phyloP scores from a whole-genome alignment of 1,140 invertebrate genomes.

The Glossosoma conforme region DNA sequence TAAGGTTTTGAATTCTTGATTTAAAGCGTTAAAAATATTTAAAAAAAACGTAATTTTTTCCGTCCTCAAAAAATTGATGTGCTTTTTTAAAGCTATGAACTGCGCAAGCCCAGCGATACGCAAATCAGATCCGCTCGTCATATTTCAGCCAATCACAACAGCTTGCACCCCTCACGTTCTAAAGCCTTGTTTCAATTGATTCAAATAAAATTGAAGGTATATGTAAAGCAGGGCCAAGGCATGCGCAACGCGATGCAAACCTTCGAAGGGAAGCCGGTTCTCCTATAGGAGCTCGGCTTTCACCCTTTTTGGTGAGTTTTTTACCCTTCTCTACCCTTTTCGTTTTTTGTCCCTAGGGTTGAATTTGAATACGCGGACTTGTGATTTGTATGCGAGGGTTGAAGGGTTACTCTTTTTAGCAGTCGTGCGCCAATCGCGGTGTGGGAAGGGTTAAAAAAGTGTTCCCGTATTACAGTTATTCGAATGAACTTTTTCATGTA shows the following conservation, averaged over 20 bases:
- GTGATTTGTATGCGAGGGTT: not conserved
- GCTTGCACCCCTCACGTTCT: slow-evolving; percentile 4
- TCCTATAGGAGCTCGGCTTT: not conserved
- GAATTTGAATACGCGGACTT: not conserved
- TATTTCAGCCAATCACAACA: slow-evolving; percentile 5
- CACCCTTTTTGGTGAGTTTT: not conserved
- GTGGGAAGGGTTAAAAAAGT: slow-evolving; percentile 14
- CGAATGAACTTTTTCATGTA: no score
- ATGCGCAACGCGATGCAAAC: slow-evolving; percentile 16
- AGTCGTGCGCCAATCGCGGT: not conserved
- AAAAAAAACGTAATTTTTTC: no score
- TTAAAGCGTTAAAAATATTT: no score
- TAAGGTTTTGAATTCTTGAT: no score
- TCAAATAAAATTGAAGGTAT: slow-evolving; percentile 20
- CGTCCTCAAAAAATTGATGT: no score
- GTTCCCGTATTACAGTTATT: no score
- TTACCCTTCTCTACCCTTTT: not conserved
- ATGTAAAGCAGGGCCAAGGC: slow-evolving; percentile 24
- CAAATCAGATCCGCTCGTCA: not conserved
- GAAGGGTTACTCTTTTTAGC: not conserved
- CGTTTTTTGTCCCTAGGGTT: not conserved
- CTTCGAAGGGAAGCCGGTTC: not conserved
- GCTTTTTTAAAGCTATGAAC: no score
- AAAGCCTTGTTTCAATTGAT: slow-evolving; percentile 8
- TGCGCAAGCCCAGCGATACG: not conserved